Conservation (phyloP, 2,888 invertebrate species). For the Meandrusa payeni region DNA sequence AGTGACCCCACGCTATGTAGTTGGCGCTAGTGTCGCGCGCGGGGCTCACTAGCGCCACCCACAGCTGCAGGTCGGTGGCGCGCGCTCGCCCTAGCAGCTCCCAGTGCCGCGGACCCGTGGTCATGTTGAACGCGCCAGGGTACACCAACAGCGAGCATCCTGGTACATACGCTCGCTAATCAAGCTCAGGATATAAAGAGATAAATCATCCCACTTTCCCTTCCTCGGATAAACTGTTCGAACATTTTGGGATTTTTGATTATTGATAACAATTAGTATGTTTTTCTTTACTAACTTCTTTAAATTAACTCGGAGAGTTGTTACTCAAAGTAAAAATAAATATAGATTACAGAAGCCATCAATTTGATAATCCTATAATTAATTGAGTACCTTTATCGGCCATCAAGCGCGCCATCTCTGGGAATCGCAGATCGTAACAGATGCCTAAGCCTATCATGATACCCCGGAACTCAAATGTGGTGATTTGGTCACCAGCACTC, state of each 20-base stretch:
- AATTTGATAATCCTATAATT: no score
- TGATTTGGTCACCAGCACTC: conserved; percentile 86
- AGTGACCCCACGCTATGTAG: conserved; percentile 95
- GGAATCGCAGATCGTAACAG: conserved; percentile 96
- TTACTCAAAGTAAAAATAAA: no score
- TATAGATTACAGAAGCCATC: no score
- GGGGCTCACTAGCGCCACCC: conserved; percentile 91
- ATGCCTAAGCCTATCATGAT: conserved; percentile 93
- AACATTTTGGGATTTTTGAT: no score
- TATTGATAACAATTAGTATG: no score
- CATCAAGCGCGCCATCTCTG: conserved; percentile 91
- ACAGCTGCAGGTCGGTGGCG: conserved; percentile 94
- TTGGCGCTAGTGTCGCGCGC: conserved; percentile 86
- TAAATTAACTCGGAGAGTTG: no score
- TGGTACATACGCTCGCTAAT: no score
- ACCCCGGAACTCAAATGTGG: conserved; percentile 85
- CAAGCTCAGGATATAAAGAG: no score
- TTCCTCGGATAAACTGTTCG: no score
- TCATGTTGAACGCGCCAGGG: conserved; percentile 98
- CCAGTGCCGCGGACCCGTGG: conserved; percentile 97
- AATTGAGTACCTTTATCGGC: conserved; percentile 81
- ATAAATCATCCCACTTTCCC: no score
- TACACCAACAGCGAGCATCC: conserved; percentile 94
- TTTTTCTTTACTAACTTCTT: no score
- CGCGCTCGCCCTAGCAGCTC: conserved; percentile 89